Percentiles rank a stretch among this genome's conserved stretches.
phyloP scores from a whole-genome alignment of 1,140 invertebrate genomes.

The Onthophagus taurus region DNA sequence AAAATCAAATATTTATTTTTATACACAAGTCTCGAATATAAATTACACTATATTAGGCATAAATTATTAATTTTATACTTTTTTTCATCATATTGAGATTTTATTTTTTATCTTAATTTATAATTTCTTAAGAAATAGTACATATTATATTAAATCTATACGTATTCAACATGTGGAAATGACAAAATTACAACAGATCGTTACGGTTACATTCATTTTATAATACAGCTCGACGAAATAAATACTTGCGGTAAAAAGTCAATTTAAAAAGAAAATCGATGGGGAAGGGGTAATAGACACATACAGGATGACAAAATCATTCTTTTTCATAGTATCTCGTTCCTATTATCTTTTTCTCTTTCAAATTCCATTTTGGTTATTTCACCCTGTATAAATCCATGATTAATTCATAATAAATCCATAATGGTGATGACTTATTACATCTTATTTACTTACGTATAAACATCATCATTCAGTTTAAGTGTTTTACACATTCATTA shows the following conservation, averaged over 20 bases:
- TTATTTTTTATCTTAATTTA: background rate
- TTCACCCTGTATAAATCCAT: too few species aligned
- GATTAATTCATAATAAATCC: too few species aligned
- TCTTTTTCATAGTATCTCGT: too few species aligned
- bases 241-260: background rate
- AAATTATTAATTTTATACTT: conserved; percentile 23
- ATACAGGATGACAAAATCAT: too few species aligned
- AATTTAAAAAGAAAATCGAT: background rate
- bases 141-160: background rate
- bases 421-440: too few species aligned
- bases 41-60: conserved; percentile 32
- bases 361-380: too few species aligned
- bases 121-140: background rate
- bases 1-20: conserved; percentile 32
- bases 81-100: background rate
- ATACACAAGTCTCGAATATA: conserved; percentile 33
- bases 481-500: too few species aligned
- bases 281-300: too few species aligned
- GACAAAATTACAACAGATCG: background rate
- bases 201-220: background rate
- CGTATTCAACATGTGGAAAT: background rate
- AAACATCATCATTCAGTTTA: too few species aligned
- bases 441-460: too few species aligned
- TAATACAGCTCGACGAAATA: background rate
- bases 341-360: too few species aligned